A percentile compares a stretch with the other conserved stretches of the same genome.
Conservation (phyloP, 2,113 vertebrate genomes). For the Neodontobutis hainanensis region DNA sequence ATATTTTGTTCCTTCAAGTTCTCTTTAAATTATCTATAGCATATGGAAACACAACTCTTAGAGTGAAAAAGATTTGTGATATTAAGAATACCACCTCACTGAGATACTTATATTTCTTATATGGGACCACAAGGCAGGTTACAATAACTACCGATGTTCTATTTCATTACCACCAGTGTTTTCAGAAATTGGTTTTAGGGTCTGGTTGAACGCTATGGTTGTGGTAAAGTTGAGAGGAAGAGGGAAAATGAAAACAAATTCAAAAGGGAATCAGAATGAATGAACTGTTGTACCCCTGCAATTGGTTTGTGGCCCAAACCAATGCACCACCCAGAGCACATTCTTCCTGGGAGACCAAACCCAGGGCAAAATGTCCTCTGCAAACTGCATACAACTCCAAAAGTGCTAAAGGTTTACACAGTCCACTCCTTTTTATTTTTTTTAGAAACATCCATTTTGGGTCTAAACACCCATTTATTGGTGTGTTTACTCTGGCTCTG, state of each 20-base stretch:
- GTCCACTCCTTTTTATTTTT: slow-evolving; percentile 1
- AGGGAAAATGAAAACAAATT: slow-evolving; percentile 1
- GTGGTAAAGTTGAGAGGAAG: slow-evolving; percentile 14
- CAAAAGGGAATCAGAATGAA: neutral
- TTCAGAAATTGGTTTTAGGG: slow-evolving; percentile 8
- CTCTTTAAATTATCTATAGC: too few relatives aligned
- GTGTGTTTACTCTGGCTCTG: neutral
- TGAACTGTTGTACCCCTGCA: neutral
- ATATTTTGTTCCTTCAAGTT: too few relatives aligned
- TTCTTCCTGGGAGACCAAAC: neutral
- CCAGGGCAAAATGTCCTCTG: slow-evolving; percentile 7
- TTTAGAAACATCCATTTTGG: slow-evolving; percentile 1
- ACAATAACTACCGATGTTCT: slow-evolving; percentile 4
- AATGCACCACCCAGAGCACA: slow-evolving; percentile 1
- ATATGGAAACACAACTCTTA: neutral
- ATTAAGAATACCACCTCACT: too few relatives aligned
- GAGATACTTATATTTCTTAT: neutral
- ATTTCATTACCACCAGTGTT: neutral
- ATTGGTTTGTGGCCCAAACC: neutral
- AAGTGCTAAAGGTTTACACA: slow-evolving; percentile 1
- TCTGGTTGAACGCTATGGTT: neutral
- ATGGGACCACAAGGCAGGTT: neutral
- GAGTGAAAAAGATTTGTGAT: neutral
- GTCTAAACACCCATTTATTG: slow-evolving; percentile 5
- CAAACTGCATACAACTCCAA: slow-evolving; percentile 2